Percentiles rank a stretch among this genome's conserved stretches.
Evolutionary conservation across 2,888 invertebrate genomes (phyloP).

Genomic region (Caenorhabditis zanzibari): DNA sequence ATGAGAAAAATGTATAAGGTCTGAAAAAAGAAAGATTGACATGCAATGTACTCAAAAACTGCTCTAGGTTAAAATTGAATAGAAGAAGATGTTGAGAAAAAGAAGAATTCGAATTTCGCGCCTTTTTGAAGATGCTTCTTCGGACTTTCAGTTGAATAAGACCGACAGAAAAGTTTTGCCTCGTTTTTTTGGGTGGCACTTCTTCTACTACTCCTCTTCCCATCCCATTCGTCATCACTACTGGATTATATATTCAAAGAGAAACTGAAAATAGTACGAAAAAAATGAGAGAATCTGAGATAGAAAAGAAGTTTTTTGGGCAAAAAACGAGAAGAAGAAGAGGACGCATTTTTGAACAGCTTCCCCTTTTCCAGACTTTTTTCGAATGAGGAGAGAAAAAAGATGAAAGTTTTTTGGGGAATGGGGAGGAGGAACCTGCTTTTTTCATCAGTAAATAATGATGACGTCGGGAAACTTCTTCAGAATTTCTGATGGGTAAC

Average conservation of each 20-base stretch:
- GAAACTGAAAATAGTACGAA: slow-evolving; percentile 22
- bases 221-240: slow-evolving; percentile 56
- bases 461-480: slow-evolving; percentile 16
- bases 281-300: slow-evolving; percentile 32
- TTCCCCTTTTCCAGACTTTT: slow-evolving; percentile 44
- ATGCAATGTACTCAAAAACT: slow-evolving; percentile 42
- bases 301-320: slow-evolving; percentile 44
- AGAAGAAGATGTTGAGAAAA: slow-evolving; percentile 4
- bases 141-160: slow-evolving; percentile 31
- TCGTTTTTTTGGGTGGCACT: slow-evolving; percentile 40
- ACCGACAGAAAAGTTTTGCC: slow-evolving; percentile 19
- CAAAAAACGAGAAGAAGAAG: not conserved
- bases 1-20: slow-evolving; percentile 26
- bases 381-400: slow-evolving; percentile 12
- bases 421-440: slow-evolving; percentile 2
- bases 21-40: slow-evolving; percentile 26
- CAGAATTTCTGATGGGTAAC: slow-evolving; percentile 7
- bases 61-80: slow-evolving; percentile 28
- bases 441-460: slow-evolving; percentile 13
- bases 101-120: slow-evolving; percentile 40
- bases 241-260: slow-evolving; percentile 55
- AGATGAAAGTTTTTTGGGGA: slow-evolving; percentile 1
- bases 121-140: slow-evolving; percentile 29
- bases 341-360: slow-evolving; percentile 53
- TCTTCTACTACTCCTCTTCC: slow-evolving; percentile 21